A percentile compares a stretch with the other conserved stretches of the same genome.
Conservation (phyloP, 2,797 vertebrate species). For the Pelobates cultripes region DNA sequence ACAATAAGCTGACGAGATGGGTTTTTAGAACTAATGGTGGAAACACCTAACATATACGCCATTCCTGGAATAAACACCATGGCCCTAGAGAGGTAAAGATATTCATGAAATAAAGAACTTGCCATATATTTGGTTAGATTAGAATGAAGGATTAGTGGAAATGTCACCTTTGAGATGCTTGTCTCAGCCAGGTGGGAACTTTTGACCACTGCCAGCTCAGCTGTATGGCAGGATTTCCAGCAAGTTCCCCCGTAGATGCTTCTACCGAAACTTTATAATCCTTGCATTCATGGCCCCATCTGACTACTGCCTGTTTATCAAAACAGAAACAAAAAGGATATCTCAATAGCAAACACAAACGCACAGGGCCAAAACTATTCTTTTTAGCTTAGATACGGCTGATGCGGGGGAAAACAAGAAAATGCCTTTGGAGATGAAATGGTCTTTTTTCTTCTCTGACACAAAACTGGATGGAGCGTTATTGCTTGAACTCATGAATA, state of each 20-base stretch:
- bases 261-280: constrained; percentile 31
- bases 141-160: neutral
- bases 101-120: constrained; percentile 1
- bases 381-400: too few species aligned
- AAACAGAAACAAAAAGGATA: neutral
- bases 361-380: too few species aligned
- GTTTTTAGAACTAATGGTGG: constrained; percentile 59
- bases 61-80: constrained; percentile 57
- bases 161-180: constrained; percentile 12
- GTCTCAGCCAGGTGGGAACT: constrained; percentile 30
- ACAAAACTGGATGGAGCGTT: too few species aligned
- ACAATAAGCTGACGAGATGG: constrained; percentile 61
- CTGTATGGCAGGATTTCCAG: constrained; percentile 40
- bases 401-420: too few species aligned
- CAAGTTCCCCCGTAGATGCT: constrained; percentile 30
- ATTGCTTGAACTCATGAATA: too few species aligned
- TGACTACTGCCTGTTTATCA: constrained; percentile 29
- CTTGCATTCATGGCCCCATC: constrained; percentile 53
- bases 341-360: neutral
- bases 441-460: too few species aligned
- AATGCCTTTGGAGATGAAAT: too few species aligned
- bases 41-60: constrained; percentile 61
- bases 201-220: constrained; percentile 32
- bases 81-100: constrained; percentile 58
- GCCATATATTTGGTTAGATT: neutral